Percentiles rank a stretch among this genome's conserved stretches.
Conservation (phyloP, 2,113 vertebrate genomes). For the Regulus satrapa region DNA sequence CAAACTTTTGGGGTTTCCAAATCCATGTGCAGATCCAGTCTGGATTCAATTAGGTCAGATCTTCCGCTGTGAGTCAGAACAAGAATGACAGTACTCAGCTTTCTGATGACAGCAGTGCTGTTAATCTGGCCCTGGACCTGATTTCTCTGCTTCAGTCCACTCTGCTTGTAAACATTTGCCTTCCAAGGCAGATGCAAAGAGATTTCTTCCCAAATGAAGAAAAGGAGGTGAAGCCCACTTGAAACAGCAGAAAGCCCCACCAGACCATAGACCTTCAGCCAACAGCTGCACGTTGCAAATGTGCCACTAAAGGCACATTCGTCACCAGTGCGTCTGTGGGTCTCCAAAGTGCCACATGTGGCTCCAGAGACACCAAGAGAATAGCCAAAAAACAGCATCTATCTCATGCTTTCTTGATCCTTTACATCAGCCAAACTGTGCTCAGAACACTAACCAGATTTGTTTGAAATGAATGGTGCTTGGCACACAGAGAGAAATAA, state of each 20-base stretch:
- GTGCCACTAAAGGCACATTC: neutral
- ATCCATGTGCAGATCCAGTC: neutral
- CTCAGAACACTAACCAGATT: neutral
- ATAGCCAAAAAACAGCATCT: neutral
- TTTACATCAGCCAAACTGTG: neutral
- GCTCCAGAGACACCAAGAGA: neutral
- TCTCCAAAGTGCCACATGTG: neutral
- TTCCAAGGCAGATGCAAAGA: neutral
- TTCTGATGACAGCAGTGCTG: neutral
- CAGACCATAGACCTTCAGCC: neutral
- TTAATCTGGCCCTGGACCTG: neutral
- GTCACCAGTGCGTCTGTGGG: neutral
- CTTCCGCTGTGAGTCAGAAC: neutral
- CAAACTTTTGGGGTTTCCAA: neutral
- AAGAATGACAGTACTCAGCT: neutral
- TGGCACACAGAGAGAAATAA: slow-evolving; percentile 8
- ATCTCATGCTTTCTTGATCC: neutral
- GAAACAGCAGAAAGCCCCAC: neutral
- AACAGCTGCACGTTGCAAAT: neutral
- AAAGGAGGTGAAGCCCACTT: neutral
- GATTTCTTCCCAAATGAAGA: neutral
- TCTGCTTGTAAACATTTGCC: neutral
- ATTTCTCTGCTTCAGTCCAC: neutral
- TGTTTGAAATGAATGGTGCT: neutral
- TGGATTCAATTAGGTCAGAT: neutral